Conservation (phyloP, 2,888 invertebrate genomes). For the Nephrotoma flavescens region DNA sequence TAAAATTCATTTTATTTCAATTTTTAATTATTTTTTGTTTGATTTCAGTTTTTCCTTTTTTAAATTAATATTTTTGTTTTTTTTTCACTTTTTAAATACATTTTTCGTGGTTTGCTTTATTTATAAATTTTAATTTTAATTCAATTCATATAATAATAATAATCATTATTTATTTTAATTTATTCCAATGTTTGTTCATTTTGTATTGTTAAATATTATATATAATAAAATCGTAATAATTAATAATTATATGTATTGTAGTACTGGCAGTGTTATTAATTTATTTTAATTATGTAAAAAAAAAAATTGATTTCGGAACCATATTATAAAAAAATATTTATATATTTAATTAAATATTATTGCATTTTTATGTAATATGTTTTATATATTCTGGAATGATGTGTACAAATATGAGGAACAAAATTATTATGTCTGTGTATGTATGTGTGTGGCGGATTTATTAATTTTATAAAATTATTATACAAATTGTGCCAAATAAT, state of each 20-base stretch:
- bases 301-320: background rate
- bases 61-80: background rate
- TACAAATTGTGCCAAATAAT: background rate
- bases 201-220: background rate
- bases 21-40: background rate
- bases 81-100: background rate
- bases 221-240: background rate
- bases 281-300: background rate
- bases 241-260: background rate
- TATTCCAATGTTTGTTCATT: background rate
- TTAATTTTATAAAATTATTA: background rate
- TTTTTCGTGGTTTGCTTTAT: background rate
- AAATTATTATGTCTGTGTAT: background rate
- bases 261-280: background rate
- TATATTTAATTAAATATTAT: background rate
- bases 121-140: background rate
- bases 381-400: background rate
- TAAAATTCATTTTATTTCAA: background rate
- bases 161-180: background rate
- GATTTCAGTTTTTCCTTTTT: background rate
- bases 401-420: background rate
- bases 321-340: background rate
- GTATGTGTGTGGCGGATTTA: background rate
- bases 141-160: background rate
- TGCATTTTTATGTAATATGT: background rate